These are phyloP conservation scores for Poeciliopsis paucimaculata DNA, from an alignment of 2,797 vertebrate genomes.

Conservation along the genomic window DNA sequence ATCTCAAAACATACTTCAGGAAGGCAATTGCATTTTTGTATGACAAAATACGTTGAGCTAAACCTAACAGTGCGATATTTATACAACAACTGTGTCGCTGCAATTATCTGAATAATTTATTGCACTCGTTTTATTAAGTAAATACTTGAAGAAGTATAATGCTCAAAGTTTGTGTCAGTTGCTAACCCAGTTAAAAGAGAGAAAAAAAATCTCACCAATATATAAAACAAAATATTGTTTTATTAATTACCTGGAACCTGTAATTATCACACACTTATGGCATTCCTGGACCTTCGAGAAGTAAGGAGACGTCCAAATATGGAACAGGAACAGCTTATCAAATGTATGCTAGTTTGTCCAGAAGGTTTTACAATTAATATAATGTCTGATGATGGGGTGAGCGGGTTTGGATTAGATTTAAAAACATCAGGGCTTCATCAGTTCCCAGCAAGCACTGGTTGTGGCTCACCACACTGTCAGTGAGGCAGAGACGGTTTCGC, in stretches of 20 bases:
- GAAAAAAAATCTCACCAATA: not conserved
- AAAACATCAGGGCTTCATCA: not conserved
- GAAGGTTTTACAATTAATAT: not conserved
- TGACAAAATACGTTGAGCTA: not conserved
- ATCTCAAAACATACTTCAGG: conserved; percentile 22
- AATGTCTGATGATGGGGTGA: not conserved
- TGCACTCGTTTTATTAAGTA: conserved; percentile 4
- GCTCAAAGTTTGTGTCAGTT: not conserved
- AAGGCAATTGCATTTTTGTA: conserved; percentile 1
- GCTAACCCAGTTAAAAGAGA: not conserved
- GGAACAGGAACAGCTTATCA: not conserved
- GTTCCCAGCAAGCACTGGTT: not conserved
- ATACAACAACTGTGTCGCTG: not conserved
- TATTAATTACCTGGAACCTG: not conserved
- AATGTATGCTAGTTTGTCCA: not conserved
- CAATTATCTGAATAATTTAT: not conserved
- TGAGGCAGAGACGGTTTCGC: not conserved
- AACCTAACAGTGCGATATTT: conserved; percentile 1
- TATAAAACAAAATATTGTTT: not conserved
- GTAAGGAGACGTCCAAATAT: not conserved
- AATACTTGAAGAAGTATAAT: not conserved
- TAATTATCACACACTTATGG: not conserved
- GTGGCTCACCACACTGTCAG: not conserved
- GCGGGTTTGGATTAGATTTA: conserved; percentile 3
- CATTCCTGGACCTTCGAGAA: not conserved